Percentiles rank a stretch among this genome's conserved stretches.
These are phyloP conservation scores for Tetranychus urticae DNA, from an alignment of 1,140 invertebrate species.

Conservation along the genomic window DNA sequence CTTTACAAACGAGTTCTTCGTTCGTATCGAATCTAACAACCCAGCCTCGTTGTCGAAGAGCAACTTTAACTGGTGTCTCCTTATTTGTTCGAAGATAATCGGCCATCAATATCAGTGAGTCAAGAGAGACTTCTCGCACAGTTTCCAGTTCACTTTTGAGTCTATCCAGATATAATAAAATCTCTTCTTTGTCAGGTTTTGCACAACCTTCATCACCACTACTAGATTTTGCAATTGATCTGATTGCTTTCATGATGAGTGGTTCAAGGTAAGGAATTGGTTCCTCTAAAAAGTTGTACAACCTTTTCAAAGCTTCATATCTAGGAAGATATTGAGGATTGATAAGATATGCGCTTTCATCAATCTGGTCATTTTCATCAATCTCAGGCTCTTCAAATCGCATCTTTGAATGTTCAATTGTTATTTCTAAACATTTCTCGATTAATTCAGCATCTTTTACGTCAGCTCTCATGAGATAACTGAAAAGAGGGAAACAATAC, in stretches of 20 bases:
- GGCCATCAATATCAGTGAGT: conserved; percentile 20
- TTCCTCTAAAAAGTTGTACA: conserved; percentile 51
- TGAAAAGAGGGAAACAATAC: conserved; percentile 55
- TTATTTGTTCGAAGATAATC: conserved; percentile 3
- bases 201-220: conserved; percentile 35
- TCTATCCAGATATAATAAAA: conserved; percentile 45
- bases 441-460: conserved; percentile 22
- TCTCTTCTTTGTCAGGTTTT: conserved; percentile 37
- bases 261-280: conserved; percentile 39
- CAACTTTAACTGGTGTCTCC: conserved; percentile 29
- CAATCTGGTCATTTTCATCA: conserved; percentile 11
- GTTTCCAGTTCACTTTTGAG: conserved; percentile 39
- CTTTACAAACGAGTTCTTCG: conserved; percentile 10
- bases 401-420: conserved; percentile 41
- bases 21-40: conserved; percentile 42
- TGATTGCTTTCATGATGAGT: conserved; percentile 41
- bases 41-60: conserved; percentile 43
- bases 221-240: conserved; percentile 46
- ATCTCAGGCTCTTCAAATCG: conserved; percentile 21
- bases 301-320: conserved; percentile 47
- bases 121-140: conserved; percentile 53
- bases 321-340: conserved; percentile 51
- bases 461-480: conserved; percentile 30
- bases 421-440: conserved; percentile 30
- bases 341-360: conserved; percentile 17